A percentile compares a stretch with the other conserved stretches of the same genome.
Conservation (phyloP, 2,113 vertebrate genomes). For the Labeo rohita region DNA sequence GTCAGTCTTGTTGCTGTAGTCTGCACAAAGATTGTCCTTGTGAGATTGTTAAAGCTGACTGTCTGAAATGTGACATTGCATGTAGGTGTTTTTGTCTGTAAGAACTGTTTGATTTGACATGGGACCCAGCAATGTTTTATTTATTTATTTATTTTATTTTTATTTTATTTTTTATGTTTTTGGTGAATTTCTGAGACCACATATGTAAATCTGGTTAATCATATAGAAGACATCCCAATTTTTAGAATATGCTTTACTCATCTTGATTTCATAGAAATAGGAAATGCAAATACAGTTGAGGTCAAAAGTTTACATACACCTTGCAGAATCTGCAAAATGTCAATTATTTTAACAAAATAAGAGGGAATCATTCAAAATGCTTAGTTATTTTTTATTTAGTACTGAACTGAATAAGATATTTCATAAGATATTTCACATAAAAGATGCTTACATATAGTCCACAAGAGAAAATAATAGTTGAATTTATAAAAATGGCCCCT, state of each 20-base stretch:
- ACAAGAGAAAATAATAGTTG: too few species aligned
- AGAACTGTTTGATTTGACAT: background rate
- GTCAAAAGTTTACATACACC: too few species aligned
- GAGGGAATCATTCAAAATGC: too few species aligned
- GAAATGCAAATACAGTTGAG: background rate
- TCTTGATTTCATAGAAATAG: background rate
- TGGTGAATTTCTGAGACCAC: background rate
- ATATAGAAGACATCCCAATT: background rate
- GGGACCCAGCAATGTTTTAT: background rate
- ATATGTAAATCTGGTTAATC: background rate
- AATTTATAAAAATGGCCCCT: too few species aligned
- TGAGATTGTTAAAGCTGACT: constrained; percentile 30
- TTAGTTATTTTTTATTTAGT: too few species aligned
- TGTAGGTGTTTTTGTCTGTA: constrained; percentile 14
- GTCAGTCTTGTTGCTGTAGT: background rate
- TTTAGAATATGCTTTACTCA: background rate
- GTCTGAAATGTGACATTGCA: constrained; percentile 32
- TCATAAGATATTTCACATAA: too few species aligned
- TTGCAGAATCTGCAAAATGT: too few species aligned
- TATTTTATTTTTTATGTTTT: background rate
- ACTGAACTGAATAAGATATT: too few species aligned
- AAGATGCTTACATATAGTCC: too few species aligned
- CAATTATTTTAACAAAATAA: too few species aligned
- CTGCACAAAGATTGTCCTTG: background rate
- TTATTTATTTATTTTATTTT: constrained; percentile 24